These are phyloP conservation scores for Microcebus jonahi DNA, from an alignment of 2,113 vertebrate species.

Conservation along the genomic window DNA sequence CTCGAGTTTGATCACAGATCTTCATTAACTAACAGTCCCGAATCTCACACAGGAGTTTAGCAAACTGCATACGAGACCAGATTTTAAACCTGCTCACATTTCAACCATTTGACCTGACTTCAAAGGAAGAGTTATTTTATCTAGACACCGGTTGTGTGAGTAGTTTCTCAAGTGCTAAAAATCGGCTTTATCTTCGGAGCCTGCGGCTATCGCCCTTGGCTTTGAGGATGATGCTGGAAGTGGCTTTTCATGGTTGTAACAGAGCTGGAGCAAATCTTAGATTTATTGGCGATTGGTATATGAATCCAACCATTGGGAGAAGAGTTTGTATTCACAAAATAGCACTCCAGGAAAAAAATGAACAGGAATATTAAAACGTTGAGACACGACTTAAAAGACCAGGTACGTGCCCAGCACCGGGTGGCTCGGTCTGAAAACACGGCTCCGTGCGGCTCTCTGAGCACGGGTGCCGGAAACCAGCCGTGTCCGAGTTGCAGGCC, in stretches of 20 bases:
- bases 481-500: not conserved
- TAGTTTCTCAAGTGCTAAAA: constrained; percentile 43
- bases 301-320: not conserved
- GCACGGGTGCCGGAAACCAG: too few relatives aligned
- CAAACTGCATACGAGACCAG: not conserved
- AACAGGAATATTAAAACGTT: not conserved
- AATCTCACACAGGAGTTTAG: constrained; percentile 37
- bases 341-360: not conserved
- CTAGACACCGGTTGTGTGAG: not conserved
- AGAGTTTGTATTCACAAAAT: constrained; percentile 5
- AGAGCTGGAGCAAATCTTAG: constrained; percentile 5
- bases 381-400: not conserved
- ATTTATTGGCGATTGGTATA: not conserved
- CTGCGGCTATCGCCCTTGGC: not conserved
- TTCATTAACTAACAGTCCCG: not conserved
- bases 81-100: constrained; percentile 42
- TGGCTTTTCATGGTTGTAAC: not conserved
- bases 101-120: constrained; percentile 28
- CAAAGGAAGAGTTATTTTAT: constrained; percentile 48
- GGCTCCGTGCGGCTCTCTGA: not conserved
- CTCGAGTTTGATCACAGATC: not conserved
- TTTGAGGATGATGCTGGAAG: constrained; percentile 24
- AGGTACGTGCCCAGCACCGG: not conserved
- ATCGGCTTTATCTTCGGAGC: constrained; percentile 42
- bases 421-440: not conserved